phyloP scores from a whole-genome alignment of 2,888 invertebrate species.

The Mellilla xanthometata region DNA sequence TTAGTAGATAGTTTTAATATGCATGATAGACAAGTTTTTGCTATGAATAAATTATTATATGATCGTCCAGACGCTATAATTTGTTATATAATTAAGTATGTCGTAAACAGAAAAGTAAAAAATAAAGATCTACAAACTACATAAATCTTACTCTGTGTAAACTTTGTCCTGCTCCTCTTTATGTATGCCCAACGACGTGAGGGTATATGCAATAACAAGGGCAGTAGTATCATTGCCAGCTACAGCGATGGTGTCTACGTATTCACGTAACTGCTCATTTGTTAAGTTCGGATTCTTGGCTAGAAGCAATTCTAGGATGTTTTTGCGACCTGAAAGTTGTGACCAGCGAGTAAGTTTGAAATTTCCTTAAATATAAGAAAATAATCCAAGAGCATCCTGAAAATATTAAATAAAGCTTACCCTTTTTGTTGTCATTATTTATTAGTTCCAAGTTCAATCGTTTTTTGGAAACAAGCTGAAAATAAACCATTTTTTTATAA shows the following conservation, averaged over 20 bases:
- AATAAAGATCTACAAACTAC: too few species aligned
- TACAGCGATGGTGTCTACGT: constrained; percentile 82
- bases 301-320: constrained; percentile 69
- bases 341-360: too few species aligned
- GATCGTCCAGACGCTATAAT: too few species aligned
- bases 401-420: too few species aligned
- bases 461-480: constrained; percentile 26
- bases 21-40: too few species aligned
- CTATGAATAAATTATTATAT: too few species aligned
- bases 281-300: constrained; percentile 62
- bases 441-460: constrained; percentile 10
- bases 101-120: too few species aligned
- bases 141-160: constrained; percentile 47
- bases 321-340: constrained; percentile 46
- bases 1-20: too few species aligned
- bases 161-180: constrained; percentile 47
- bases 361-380: too few species aligned
- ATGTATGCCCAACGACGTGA: constrained; percentile 59
- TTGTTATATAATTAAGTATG: too few species aligned
- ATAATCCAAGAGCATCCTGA: too few species aligned
- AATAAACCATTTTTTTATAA: not conserved
- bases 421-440: constrained; percentile 4
- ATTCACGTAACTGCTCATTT: constrained; percentile 77
- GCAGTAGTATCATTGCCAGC: constrained; percentile 80
- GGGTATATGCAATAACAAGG: constrained; percentile 59